Percentiles rank a stretch among this genome's conserved stretches.
Evolutionary conservation across 2,888 invertebrate species (phyloP).

Genomic region (Limulus polyphemus): DNA sequence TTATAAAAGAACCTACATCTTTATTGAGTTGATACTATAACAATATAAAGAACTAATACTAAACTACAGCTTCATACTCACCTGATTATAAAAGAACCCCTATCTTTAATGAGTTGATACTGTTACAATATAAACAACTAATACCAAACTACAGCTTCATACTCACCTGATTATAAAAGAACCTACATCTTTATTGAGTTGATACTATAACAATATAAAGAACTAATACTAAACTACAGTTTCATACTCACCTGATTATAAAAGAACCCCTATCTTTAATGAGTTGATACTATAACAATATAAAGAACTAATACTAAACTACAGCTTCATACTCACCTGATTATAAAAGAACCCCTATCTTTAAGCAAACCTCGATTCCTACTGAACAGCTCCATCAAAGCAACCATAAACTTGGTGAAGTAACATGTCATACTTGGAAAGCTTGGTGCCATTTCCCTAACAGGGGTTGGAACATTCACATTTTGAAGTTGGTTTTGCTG

Average conservation of each 20-base stretch:
- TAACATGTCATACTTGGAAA: conserved; percentile 33
- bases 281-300: too few species aligned
- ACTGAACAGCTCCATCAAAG: conserved; percentile 69
- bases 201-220: too few species aligned
- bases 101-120: conserved; percentile 76
- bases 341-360: conserved; percentile 87
- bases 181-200: too few species aligned
- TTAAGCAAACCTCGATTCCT: conserved; percentile 60
- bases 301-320: background rate
- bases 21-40: too few species aligned
- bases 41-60: background rate
- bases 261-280: too few species aligned
- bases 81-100: conserved; percentile 92
- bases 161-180: conserved; percentile 73
- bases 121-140: too few species aligned
- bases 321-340: conserved; percentile 58
- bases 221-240: too few species aligned
- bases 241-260: too few species aligned
- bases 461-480: conserved; percentile 14
- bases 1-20: conserved; percentile 87
- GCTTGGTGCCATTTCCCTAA: conserved; percentile 11
- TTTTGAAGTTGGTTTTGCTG: conserved; percentile 23
- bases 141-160: background rate
- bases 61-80: conserved; percentile 37
- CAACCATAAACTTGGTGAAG: conserved; percentile 78